Base-by-base conservation (phyloP, 1,140 invertebrate genomes). In the Trichonephila inaurata region DNA sequence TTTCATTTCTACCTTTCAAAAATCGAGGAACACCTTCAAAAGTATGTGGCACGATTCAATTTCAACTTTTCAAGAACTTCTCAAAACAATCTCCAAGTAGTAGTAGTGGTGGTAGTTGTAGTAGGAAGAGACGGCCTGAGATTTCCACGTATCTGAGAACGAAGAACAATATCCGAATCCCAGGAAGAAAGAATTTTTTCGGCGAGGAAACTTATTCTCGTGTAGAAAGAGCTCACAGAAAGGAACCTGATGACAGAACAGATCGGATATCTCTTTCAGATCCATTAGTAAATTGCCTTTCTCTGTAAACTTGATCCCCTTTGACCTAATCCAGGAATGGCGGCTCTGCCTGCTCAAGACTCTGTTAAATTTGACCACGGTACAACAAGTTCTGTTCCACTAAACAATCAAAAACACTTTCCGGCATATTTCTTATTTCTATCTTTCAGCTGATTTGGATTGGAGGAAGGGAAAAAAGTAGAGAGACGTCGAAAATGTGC, bases 211-310 rank as follows among this genome's bases (percentile, higher is more conserved):
- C 87, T 89, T 89, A 89, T 89, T 89, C 90, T 12, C 90, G 19
- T 64, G 58, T 58, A 61, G 33, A 77, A 90, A 14, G 40, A 21
- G 51, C 7, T 51, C 51, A 51, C 51, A 51, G 51, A 51, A 51
- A 51, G 40, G 64, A 91, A 83, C 60, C 24, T 91, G 90, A 91
- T 91, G 90, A 91, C 90, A 77, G 21, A 58, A 62, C 44, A 69
- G 66, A 90, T 90, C 89, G n/a, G 51, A 51, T 51, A 51, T 28
- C 58, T 77, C 60, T 18, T 44, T 77, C 58, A 24, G 58, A 83
- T 91, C 90, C 90, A 91, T 91, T 91, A 91, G 90, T 91, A 91
- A 91, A 91, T 91, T 91, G 90, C 77, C 81, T 91, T 91, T 61
- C 28, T 64, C 58, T 51, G 44, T 58, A 91, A 91, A 91, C 90